These are phyloP conservation scores for Prinia subflava DNA, from an alignment of 2,113 vertebrate species.

Conservation along the genomic window DNA sequence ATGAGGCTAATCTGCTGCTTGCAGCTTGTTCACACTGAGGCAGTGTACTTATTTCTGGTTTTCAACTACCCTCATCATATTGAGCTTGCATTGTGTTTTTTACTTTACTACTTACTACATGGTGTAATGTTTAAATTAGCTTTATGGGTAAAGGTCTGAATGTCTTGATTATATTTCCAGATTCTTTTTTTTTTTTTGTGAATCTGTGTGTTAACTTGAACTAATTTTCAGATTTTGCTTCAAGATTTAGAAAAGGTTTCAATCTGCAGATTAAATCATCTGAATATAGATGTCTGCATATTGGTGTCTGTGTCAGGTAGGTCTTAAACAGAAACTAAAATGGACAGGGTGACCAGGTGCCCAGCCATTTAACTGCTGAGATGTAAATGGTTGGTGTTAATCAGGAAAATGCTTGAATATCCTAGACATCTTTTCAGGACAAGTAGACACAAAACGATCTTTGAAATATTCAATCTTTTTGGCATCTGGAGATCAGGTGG, in stretches of 20 bases:
- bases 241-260: not conserved
- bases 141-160: not conserved
- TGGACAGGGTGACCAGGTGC: not conserved
- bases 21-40: conserved; percentile 11
- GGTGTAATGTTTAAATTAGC: not conserved
- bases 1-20: conserved; percentile 42
- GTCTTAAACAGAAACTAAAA: not conserved
- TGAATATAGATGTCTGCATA: not conserved
- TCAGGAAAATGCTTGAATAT: not conserved
- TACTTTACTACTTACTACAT: not conserved
- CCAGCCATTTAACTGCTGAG: not conserved
- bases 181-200: not conserved
- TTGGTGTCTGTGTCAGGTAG: not conserved
- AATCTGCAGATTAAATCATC: not conserved
- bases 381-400: not conserved
- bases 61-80: not conserved
- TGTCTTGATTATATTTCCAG: not conserved
- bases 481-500: not conserved
- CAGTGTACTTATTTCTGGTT: not conserved
- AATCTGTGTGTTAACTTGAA: not conserved
- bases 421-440: not conserved
- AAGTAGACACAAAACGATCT: not conserved
- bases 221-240: not conserved
- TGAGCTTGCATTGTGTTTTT: not conserved
- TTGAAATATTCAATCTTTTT: not conserved